These are phyloP conservation scores for Ceratina calcarata DNA, from an alignment of 1,140 invertebrate species.

Conservation along the genomic window DNA sequence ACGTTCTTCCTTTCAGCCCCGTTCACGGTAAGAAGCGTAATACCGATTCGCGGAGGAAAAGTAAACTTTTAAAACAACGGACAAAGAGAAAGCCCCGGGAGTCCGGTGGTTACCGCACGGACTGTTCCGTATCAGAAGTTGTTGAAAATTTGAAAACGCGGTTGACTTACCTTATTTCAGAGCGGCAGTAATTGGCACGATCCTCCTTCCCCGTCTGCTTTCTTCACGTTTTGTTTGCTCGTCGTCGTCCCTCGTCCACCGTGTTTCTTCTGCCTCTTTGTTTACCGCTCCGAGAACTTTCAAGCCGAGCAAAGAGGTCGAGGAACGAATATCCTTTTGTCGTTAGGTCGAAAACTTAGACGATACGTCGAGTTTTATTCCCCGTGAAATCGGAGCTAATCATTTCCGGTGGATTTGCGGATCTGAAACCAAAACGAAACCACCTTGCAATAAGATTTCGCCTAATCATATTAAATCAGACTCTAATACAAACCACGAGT, in stretches of 20 bases:
- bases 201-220: conserved; percentile 35
- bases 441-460: background rate
- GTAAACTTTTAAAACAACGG: background rate
- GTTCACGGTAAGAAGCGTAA: background rate
- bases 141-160: conserved; percentile 18
- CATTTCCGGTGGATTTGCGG: conserved; percentile 12
- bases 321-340: conserved; percentile 13
- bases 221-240: conserved; percentile 45
- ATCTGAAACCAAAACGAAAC: conserved; percentile 47
- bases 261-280: conserved; percentile 34
- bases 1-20: background rate
- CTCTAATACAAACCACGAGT: background rate
- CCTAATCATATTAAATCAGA: conserved; percentile 57
- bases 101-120: too few species aligned
- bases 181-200: conserved; percentile 45
- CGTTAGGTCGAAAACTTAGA: conserved; percentile 18
- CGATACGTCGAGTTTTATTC: conserved; percentile 17
- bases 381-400: conserved; percentile 38
- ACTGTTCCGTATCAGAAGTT: background rate
- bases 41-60: background rate
- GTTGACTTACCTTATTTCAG: conserved; percentile 45
- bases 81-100: background rate
- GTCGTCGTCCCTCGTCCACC: conserved; percentile 25
- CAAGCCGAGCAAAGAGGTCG: conserved; percentile 16
- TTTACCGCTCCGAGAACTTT: conserved; percentile 28